Conservation (phyloP, 2,888 invertebrate species). For the Agrypnus murinus region DNA sequence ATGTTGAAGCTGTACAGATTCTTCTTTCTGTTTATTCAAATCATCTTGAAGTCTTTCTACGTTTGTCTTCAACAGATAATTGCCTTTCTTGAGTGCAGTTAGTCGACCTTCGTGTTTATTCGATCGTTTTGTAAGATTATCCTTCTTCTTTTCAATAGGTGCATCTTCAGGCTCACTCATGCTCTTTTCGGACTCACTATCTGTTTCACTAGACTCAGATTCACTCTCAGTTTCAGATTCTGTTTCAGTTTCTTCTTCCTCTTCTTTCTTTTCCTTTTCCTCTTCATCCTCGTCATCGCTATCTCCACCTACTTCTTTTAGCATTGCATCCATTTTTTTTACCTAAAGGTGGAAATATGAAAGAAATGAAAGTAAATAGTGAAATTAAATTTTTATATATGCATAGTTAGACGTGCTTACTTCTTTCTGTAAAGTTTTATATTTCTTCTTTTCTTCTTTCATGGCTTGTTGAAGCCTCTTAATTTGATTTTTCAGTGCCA, state of each 20-base stretch:
- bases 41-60: constrained; percentile 92
- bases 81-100: constrained; percentile 89
- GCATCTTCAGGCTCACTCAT: constrained; percentile 77
- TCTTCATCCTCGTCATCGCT: constrained; percentile 73
- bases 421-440: constrained; percentile 88
- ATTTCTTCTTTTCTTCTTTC: constrained; percentile 87
- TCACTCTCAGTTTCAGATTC: constrained; percentile 81
- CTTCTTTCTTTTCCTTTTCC: constrained; percentile 75
- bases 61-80: constrained; percentile 89
- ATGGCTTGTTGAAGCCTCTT: constrained; percentile 86
- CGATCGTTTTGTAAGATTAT: constrained; percentile 77
- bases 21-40: constrained; percentile 86
- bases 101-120: constrained; percentile 87
- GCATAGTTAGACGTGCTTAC: constrained; percentile 70
- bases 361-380: constrained; percentile 4
- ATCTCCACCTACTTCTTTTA: constrained; percentile 85
- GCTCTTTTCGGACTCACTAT: constrained; percentile 79
- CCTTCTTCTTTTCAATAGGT: constrained; percentile 79
- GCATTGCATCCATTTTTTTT: constrained; percentile 91
- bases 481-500: constrained; percentile 85
- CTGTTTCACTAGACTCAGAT: constrained; percentile 77
- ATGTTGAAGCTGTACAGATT: constrained; percentile 84
- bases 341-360: constrained; percentile 73
- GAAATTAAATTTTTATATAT: constrained; percentile 3
- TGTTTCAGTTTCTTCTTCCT: constrained; percentile 70